phyloP scores from a whole-genome alignment of 2,113 vertebrate species.

The Macrotus californicus region DNA sequence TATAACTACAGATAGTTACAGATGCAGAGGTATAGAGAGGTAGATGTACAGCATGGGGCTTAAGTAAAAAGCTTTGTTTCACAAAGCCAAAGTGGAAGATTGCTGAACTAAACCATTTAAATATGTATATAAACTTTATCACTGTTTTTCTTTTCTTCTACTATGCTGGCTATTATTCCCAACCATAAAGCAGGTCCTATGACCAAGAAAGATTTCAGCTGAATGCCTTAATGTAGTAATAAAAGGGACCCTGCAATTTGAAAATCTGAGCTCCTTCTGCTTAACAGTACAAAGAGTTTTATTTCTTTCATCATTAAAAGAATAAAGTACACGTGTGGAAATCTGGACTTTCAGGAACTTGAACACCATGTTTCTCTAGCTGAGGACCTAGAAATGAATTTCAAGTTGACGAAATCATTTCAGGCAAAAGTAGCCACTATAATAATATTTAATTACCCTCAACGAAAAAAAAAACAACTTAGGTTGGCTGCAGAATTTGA shows the following conservation, averaged over 20 bases:
- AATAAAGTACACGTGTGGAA: background rate
- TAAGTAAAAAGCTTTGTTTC: background rate
- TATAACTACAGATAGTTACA: background rate
- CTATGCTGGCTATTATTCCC: background rate
- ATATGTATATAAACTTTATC: background rate
- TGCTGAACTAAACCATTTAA: background rate
- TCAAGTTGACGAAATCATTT: background rate
- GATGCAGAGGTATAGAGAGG: background rate
- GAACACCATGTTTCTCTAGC: background rate
- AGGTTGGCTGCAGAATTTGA: background rate
- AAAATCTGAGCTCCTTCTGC: slow-evolving; percentile 43
- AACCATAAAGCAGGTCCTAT: background rate
- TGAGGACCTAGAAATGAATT: background rate
- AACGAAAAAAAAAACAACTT: background rate
- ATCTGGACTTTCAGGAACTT: slow-evolving; percentile 10
- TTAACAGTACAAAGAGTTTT: background rate
- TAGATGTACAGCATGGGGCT: background rate
- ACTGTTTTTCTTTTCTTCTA: background rate
- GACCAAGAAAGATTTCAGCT: slow-evolving; percentile 15
- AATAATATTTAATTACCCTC: slow-evolving; percentile 48
- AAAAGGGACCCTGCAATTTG: background rate
- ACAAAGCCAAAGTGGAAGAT: background rate
- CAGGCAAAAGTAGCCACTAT: background rate
- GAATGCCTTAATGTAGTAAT: background rate
- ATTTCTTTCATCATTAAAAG: slow-evolving; percentile 30